Evolutionary conservation across 1,140 invertebrate genomes (phyloP), one percentile per base, ranked within the genome.

Genomic region (Paralvinella palmiformis): DNA sequence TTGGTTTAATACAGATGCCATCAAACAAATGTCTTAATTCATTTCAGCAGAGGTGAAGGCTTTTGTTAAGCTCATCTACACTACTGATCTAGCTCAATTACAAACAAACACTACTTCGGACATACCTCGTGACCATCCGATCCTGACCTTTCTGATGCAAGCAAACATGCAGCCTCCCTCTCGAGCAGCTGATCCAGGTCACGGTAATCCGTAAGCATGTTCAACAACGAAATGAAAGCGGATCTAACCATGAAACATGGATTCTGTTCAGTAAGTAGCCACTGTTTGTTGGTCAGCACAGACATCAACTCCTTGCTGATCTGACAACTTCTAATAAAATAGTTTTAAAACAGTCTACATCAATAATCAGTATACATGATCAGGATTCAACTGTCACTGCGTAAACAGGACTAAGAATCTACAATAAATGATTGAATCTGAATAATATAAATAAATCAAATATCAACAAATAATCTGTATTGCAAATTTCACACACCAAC

Each of bases 211-310:
- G 45, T 27, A 2, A 62, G 44, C 13, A 27, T 3, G 10, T 20
- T 24, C 59, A 62, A 50, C 4, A 62, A 3, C 6, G 29, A 17
- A 22, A 62, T 24, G 59, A 27, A 62, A 13, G 15, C 13, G 15
- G 59, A 27, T 35, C 59, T n/a, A 37, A 62, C 37, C 37, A 62
- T 20, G 27, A 29, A 36, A 20, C 59, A 62, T 31, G 59, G 59
- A 36, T 62, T 62, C 15, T 50, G 29, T 1, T 7, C 27, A 33
- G 29, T 36, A 20, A 32, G 24, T 32, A 57, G 7, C 55, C 55
- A 57, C 27, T 10, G 33, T 17, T 32, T 31, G 55, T 20, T 32
- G 20, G 33, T 24, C 27, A 36, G 22, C 4, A 7, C 55, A 15
- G 29, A 27, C 33, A 57, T 0, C 55, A 57, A 32, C 37, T 41